phyloP scores from a whole-genome alignment of 2,888 invertebrate genomes.

The Mythimna albipuncta region DNA sequence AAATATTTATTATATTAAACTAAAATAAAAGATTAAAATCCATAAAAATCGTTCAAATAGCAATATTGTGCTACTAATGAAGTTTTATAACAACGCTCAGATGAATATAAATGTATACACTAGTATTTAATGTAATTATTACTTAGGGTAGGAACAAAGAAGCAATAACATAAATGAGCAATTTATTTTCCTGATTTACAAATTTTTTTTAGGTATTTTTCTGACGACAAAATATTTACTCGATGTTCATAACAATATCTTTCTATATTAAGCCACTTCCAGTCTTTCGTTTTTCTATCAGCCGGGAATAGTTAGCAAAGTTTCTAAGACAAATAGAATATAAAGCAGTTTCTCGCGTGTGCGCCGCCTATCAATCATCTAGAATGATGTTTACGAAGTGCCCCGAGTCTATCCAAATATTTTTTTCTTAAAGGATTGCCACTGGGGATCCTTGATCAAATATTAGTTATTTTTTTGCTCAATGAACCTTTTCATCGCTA shows the following conservation, averaged over 20 bases:
- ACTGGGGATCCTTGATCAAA: conserved; percentile 18
- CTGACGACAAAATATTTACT: neutral
- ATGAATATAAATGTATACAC: too few relatives aligned
- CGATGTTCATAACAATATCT: neutral
- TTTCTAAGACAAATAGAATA: conserved; percentile 81
- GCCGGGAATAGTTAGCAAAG: conserved; percentile 67
- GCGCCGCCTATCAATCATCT: conserved; percentile 78
- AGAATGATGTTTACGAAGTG: conserved; percentile 69
- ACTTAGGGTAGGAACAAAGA: too few relatives aligned
- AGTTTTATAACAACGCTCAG: too few relatives aligned
- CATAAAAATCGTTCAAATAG: too few relatives aligned
- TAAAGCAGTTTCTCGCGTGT: conserved; percentile 79
- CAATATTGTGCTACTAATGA: too few relatives aligned
- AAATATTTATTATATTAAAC: too few relatives aligned
- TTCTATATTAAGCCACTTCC: conserved; percentile 21
- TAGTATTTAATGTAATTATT: too few relatives aligned
- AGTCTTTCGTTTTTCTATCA: conserved; percentile 37
- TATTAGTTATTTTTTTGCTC: too few relatives aligned
- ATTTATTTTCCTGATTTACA: too few relatives aligned
- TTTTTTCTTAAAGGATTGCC: conserved; percentile 23
- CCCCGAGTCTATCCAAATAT: conserved; percentile 63
- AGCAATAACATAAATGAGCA: too few relatives aligned
- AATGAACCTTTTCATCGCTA: too few relatives aligned
- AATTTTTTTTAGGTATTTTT: neutral
- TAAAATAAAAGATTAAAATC: too few relatives aligned